Base-by-base conservation (phyloP, 1,140 invertebrate genomes). In the Camponotus pennsylvanicus region DNA sequence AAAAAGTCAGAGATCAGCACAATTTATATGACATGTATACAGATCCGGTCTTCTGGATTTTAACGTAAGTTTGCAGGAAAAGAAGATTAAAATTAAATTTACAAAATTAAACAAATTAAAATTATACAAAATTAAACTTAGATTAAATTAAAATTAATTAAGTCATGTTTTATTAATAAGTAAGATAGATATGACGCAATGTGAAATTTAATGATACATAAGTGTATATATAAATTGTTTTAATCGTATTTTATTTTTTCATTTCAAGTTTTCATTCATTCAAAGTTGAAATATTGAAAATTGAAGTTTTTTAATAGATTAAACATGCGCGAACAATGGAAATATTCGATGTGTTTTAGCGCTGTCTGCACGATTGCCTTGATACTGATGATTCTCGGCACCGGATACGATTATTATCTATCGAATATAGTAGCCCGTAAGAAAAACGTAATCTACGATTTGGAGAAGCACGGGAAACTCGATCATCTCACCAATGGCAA, bases 31-130 rank as follows among this genome's bases (percentile, higher is more conserved):
- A 96, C 73, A 96, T 97, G 89, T 96, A 96, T 86, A 87, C 95
- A 11, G 97, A 98, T 92, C 95, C 95, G 2, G 96, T 97, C 2
- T 98, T 98, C 94, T 96, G 96, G 93, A 95, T 96, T 61, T 91
- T 98, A 55, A 94, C 97, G 97, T 98, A 94, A 97, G 96, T 94
- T 78, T 37, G 34, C 4, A 7, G 52, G 11, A n/a, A 63, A 64
- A 32, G 13, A 27, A 32, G 9, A 18, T 7, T 52, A 67, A 52
- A 52, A 9, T 52, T 52, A 5, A 18, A 52, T 8, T 52, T n/a
- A 64, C 18, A 7, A 37, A 67, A 40, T 9, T 27, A 40, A 0
- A 52, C 13, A 27, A 27, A 27, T 27, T 27, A 27, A 13, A 49
- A 49, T 13, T 49, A 11, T 18, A 64, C 11, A 7, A 37, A 67